phyloP scores from a whole-genome alignment of 2,113 vertebrate species.

The Tyrannus savana region DNA sequence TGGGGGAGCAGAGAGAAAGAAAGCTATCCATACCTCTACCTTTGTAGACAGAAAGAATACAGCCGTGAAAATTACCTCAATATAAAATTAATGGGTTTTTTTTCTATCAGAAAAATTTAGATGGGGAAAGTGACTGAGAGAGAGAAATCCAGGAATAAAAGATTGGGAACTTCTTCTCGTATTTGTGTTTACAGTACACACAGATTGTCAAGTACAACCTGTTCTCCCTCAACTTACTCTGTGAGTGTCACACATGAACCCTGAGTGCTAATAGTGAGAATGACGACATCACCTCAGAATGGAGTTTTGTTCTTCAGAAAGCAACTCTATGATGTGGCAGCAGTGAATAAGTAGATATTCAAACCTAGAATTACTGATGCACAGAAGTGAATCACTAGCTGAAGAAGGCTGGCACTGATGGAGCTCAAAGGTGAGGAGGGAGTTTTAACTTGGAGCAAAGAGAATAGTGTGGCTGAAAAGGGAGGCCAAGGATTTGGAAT shows the following conservation, averaged over 20 bases:
- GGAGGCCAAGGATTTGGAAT: not conserved
- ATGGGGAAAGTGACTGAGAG: not conserved
- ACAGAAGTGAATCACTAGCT: not conserved
- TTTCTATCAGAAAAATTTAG: not conserved
- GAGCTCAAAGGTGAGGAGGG: not conserved
- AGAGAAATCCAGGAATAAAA: not conserved
- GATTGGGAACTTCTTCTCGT: not conserved
- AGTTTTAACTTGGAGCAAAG: not conserved
- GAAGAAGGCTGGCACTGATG: not conserved
- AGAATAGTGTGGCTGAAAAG: not conserved
- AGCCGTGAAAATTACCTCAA: not conserved
- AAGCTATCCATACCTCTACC: not conserved
- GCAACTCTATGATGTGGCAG: not conserved
- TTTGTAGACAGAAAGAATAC: not conserved
- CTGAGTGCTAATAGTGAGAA: not conserved
- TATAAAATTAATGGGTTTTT: not conserved
- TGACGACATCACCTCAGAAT: not conserved
- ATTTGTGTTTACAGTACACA: not conserved
- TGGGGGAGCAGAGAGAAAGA: not conserved
- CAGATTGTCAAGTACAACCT: not conserved
- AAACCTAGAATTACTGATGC: not conserved
- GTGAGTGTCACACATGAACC: rapidly evolving
- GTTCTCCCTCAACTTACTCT: not conserved
- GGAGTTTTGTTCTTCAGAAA: not conserved
- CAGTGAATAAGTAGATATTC: not conserved